Base-by-base conservation (phyloP, 2,113 vertebrate genomes). In the Tetrao urogallus region DNA sequence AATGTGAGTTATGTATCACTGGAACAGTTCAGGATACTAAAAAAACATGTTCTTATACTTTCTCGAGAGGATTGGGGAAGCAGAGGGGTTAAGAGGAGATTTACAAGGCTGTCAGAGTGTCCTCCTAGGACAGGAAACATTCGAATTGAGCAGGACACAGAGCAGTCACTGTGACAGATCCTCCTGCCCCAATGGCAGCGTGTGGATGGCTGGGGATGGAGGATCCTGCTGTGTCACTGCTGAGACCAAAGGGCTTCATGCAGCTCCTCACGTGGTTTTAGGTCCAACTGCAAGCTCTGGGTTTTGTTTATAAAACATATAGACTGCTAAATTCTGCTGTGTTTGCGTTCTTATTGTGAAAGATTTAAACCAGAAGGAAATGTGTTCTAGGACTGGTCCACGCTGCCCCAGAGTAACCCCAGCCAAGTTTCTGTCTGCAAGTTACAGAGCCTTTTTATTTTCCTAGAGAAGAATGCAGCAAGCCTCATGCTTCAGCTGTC, bases 81-180 rank as follows among this genome's bases (percentile, higher is more conserved):
- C 8, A 57, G 77, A 70, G 82, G 67, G 86, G 75, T 80, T 71
- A 69, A 92, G 75, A 54, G 67, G 83, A 90, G 82, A 61, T 83
- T 88, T 93, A 6, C 82, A 36, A 82, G 79, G 65, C 82, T 94
- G 74, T 54, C 78, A 79, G 83, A 82, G 81, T 54, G 45, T 78
- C 91, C 42, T 92, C 71, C 25, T 8, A 9, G 67, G 56, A 36
- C 83, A 93, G 91, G 84, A 67, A 81, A 20, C 34, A 2, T 3
- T 17, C 56, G 78, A 77, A 66, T 77, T 82, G 14, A 32, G 81
- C 10, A 8, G 54, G 91, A 56, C n/a, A 25, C 1, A 10, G 81
- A 80, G 74, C 45, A 64, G 65, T n/a, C 65, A 1, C 47, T 69
- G 0, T 19, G 48, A 65, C 25, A 43, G 40, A 22, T 38, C 1